phyloP scores from a whole-genome alignment of 2,888 invertebrate genomes.

The Rotaria socialis region DNA sequence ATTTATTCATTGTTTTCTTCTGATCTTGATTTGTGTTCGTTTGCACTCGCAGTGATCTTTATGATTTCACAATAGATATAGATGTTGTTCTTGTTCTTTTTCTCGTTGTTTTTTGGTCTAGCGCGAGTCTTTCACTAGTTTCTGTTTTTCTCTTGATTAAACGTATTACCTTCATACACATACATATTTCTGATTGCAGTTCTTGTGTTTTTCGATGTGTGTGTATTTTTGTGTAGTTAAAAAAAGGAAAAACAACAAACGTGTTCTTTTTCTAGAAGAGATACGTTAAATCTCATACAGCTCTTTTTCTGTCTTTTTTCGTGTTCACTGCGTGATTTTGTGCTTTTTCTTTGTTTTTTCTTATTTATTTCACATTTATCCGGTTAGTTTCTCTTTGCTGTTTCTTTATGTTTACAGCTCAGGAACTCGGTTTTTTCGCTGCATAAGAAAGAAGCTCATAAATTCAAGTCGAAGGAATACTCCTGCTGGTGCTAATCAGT shows the following conservation, averaged over 20 bases:
- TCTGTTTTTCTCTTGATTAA: background rate
- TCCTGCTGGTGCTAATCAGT: background rate
- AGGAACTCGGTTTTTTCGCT: background rate
- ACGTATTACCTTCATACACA: background rate
- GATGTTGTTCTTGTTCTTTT: background rate
- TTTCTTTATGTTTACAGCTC: constrained; percentile 7
- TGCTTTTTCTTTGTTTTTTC: background rate
- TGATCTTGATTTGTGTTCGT: background rate
- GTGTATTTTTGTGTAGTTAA: background rate
- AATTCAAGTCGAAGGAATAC: background rate
- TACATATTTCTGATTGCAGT: background rate
- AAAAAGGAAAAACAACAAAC: background rate
- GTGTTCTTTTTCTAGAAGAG: background rate
- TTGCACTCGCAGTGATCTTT: constrained; percentile 3
- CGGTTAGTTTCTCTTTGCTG: background rate
- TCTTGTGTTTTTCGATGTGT: background rate
- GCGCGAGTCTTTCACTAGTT: constrained; percentile 26
- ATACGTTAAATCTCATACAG: background rate
- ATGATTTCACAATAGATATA: constrained; percentile 16
- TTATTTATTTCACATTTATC: background rate
- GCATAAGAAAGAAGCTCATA: background rate
- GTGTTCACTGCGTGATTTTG: background rate
- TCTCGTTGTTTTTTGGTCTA: background rate
- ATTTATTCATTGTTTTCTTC: background rate
- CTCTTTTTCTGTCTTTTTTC: background rate